phyloP scores from a whole-genome alignment of 2,797 vertebrate genomes.

The Alfaro cultratus region DNA sequence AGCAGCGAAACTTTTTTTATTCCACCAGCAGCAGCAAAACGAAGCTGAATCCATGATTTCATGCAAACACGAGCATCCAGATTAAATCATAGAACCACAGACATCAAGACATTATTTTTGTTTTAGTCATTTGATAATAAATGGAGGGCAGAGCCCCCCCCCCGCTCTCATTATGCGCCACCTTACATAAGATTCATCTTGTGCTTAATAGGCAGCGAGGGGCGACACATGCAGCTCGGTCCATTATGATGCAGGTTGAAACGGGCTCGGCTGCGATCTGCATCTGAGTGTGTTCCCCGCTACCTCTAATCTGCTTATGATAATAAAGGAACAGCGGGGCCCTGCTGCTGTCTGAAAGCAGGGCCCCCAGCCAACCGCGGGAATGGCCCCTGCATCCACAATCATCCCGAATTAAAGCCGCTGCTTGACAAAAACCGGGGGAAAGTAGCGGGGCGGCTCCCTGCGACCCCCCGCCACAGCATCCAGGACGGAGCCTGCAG shows the following conservation, averaged over 20 bases:
- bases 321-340: conserved; percentile 97
- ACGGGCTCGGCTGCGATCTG: conserved; percentile 91
- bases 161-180: conserved; percentile 69
- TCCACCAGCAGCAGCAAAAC: background rate
- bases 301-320: conserved; percentile 99
- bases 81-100: conserved; percentile 70
- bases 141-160: conserved; percentile 47
- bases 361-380: conserved; percentile 89
- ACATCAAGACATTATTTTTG: conserved; percentile 72
- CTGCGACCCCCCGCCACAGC: conserved; percentile 55
- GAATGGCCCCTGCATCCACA: conserved; percentile 94
- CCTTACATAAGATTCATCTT: conserved; percentile 84
- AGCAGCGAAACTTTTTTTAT: background rate
- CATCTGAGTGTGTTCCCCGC: conserved; percentile 94
- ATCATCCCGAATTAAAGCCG: conserved; percentile 84
- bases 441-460: conserved; percentile 83
- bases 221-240: conserved; percentile 88
- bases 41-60: conserved; percentile 61
- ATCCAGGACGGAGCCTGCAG: conserved; percentile 52
- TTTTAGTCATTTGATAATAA: conserved; percentile 74
- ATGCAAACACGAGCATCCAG: conserved; percentile 55
- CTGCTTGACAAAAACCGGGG: conserved; percentile 89
- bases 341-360: conserved; percentile 89
- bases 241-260: conserved; percentile 97
- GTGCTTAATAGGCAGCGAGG: conserved; percentile 91